Evolutionary conservation across 2,797 vertebrate genomes (phyloP), one percentile per base, ranked within the genome.

Genomic region (Salarias fasciatus): DNA sequence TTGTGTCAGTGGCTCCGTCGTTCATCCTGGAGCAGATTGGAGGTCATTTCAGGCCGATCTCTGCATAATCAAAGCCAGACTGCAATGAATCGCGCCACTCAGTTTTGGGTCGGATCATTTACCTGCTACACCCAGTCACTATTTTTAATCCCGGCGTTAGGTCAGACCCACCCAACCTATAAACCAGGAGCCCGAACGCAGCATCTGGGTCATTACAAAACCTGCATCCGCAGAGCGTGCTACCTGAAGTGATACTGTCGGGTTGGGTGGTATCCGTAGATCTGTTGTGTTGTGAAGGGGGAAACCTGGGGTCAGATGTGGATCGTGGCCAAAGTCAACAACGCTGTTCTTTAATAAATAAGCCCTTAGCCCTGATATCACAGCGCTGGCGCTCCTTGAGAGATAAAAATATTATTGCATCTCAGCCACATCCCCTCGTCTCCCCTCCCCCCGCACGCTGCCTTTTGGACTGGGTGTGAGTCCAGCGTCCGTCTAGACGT

Each of bases 401-500:
- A 82, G 76, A 77, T 77, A 53, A 78, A 82, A 83, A 84, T 67
- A 77, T 77, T 77, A 83, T 84, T 84, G 68, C 69, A 60, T 56
- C 68, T 50, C 41, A 13, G 38, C 50, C 36, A 24, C 3, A 24
- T 24, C 18, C 18, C 18, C 18, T 24, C 18, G 18, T 2, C 79
- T 80, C 38, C 52, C 78, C 77, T 71, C 72, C 69, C 69, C 4
- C 69, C 33, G 2, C 33, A 35, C 9, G 33, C 6, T 72, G 76
- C 76, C 83, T 86, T 76, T 77, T 72, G 77, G 79, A 77, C 80
- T 82, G 79, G 83, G 85, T 81, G 84, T 79, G 82, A 84, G 89
- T 85, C 79, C 80, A 72, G 66, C 63, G 38, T 83, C 77, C 74
- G 91, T 93, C 91, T 93, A 92, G 92, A 93, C 91, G 86, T 56